Evolutionary conservation across 2,113 vertebrate species (phyloP), one percentile per base, ranked within the genome.

Genomic region (Cyprinodon variegatus): DNA sequence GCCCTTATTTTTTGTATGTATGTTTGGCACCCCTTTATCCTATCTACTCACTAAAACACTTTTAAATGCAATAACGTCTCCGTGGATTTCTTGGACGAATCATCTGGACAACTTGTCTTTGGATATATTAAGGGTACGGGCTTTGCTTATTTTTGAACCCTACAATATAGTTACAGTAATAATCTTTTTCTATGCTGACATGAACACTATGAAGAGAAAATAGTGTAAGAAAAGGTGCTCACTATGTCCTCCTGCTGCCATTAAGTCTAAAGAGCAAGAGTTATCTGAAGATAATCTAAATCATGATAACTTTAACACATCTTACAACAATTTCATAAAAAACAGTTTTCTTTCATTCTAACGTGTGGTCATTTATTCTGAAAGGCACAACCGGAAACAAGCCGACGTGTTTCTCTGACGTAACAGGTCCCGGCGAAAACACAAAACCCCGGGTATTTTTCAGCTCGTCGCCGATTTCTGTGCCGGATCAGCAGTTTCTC

Each of bases 371-470:
- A 40, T 68, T 80, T 87, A 85, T 73, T 86, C 77, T 86, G 85
- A 84, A 87, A 69, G 0, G 0, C 0, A 0, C 0, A 0, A 48
- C 46, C 43, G 87, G 88, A 86, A 81, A 3, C 2, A 17, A 4
- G 0, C 0, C 0, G 0, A 13, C 1, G 10, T 14, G n/a, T 71
- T 14, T 7, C 8, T 1, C 0, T 38, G 0, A 0, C 46, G 39
- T 68, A 67, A 75, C 50, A 1, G 11, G 7, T 11, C 0, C 13
- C 5, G 6, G 9, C 0, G 1, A 0, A 9, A 61, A 68, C 37
- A 77, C 50, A 61, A 76, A 85, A 89, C 83, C 82, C 87, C 88
- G 67, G 88, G 84, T 7, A 10, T 70, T 86, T 84, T 77, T 53
- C 67, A 11, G 4, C 46, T 66, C 29, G 48, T 64, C 62, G 0